These are phyloP conservation scores for Drosophila ananassae DNA, from an alignment of 1,140 invertebrate genomes.

Conservation along the genomic window DNA sequence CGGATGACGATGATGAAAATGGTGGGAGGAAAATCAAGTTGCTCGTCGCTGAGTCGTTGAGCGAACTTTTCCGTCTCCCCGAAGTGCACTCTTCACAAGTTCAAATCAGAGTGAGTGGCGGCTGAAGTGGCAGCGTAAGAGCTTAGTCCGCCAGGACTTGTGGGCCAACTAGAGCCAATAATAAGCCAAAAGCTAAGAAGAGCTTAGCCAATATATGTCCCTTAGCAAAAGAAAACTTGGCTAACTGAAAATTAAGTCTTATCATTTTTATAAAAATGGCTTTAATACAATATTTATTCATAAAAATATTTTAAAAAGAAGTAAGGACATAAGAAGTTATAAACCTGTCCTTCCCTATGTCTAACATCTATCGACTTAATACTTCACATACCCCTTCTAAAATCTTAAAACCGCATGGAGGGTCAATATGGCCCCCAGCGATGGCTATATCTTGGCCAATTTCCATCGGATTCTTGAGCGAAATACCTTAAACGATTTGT, in stretches of 20 bases:
- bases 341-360: too few species aligned
- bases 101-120: slow-evolving; percentile 31
- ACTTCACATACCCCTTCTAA: too few species aligned
- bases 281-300: too few species aligned
- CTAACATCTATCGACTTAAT: too few species aligned
- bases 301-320: too few species aligned
- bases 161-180: slow-evolving; percentile 23
- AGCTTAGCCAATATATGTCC: slow-evolving; percentile 3
- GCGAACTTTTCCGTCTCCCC: slow-evolving; percentile 41
- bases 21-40: slow-evolving; percentile 29
- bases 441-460: too few species aligned
- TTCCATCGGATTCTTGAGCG: too few species aligned
- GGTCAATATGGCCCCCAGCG: too few species aligned
- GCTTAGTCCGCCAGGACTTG: slow-evolving; percentile 27
- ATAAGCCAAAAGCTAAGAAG: slow-evolving; percentile 11
- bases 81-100: slow-evolving; percentile 47
- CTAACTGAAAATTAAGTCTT: background rate
- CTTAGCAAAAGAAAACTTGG: slow-evolving; percentile 7
- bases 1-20: slow-evolving; percentile 18
- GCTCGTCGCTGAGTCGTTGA: slow-evolving; percentile 46
- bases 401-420: too few species aligned
- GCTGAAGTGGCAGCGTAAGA: slow-evolving; percentile 42
- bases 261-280: background rate
- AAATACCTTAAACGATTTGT: too few species aligned
- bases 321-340: too few species aligned